Evolutionary conservation across 2,113 vertebrate genomes (phyloP).

Genomic region (Caranx melampygus): DNA sequence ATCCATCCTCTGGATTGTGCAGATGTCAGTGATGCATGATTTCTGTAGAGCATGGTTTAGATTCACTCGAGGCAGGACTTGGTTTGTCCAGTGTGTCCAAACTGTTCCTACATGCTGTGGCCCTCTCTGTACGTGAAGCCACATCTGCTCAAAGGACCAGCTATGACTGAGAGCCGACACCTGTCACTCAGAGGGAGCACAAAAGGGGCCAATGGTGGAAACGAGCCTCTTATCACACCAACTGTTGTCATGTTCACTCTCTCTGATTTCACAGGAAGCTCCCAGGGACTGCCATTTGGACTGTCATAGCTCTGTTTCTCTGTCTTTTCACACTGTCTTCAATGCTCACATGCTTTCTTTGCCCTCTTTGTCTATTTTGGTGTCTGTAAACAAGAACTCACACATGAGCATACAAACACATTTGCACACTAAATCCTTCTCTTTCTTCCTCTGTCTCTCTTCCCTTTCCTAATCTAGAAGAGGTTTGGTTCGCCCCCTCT

Average conservation of each 20-base stretch:
- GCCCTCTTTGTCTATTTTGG: constrained; percentile 9
- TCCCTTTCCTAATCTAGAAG: constrained; percentile 26
- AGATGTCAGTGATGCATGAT: constrained; percentile 78
- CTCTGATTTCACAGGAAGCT: constrained; percentile 75
- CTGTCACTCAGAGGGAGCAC: constrained; percentile 65
- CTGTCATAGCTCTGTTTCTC: constrained; percentile 3
- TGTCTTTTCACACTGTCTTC: constrained; percentile 23
- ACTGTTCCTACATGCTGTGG: constrained; percentile 51
- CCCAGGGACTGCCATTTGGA: constrained; percentile 38
- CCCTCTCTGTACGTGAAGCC: constrained; percentile 53
- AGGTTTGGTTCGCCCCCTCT: constrained; percentile 26
- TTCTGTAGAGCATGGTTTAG: constrained; percentile 77
- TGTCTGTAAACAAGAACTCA: constrained; percentile 2
- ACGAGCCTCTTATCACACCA: constrained; percentile 54
- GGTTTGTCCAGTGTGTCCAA: constrained; percentile 28
- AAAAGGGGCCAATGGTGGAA: constrained; percentile 49
- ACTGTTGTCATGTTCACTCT: constrained; percentile 70
- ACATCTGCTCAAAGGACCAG: constrained; percentile 46
- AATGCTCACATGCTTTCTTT: constrained; percentile 11
- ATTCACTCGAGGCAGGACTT: constrained; percentile 45
- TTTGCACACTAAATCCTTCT: not conserved
- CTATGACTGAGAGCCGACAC: constrained; percentile 24
- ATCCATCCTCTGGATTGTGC: constrained; percentile 72
- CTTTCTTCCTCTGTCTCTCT: constrained; percentile 1
- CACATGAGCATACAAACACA: constrained; percentile 2